A percentile compares a stretch with the other conserved stretches of the same genome.
Evolutionary conservation across 2,797 vertebrate genomes (phyloP).

Genomic region (Cyprinella venusta): DNA sequence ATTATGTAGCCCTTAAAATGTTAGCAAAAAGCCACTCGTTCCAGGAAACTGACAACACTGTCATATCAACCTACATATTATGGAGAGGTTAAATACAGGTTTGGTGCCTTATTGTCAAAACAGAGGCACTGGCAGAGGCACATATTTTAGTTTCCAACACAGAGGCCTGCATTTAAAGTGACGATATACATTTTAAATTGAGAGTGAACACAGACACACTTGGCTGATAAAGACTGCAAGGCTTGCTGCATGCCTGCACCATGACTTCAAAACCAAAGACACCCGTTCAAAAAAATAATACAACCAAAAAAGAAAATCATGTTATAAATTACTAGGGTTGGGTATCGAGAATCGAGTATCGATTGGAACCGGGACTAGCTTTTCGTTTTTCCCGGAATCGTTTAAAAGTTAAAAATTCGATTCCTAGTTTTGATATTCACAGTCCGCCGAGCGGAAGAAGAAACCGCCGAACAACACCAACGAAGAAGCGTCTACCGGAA

Average conservation of each 20-base stretch:
- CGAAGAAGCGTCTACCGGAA: no score
- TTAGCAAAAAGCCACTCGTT: background rate
- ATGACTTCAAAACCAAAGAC: constrained; percentile 6
- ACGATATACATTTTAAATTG: constrained; percentile 58
- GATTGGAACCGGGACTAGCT: no score
- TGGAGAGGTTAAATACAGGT: constrained; percentile 43
- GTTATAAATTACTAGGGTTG: background rate
- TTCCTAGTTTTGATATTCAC: no score
- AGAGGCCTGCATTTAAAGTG: constrained; percentile 40
- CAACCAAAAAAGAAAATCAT: background rate
- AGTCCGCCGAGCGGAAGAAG: no score
- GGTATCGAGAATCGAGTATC: no score
- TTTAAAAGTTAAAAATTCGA: no score
- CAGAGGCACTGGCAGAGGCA: constrained; percentile 56
- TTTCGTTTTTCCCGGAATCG: no score
- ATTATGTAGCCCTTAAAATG: background rate
- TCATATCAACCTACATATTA: background rate
- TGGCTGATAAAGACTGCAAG: background rate
- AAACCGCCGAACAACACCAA: no score
- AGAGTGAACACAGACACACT: constrained; percentile 6
- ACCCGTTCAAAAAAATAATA: background rate
- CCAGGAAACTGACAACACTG: background rate
- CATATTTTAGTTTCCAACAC: constrained; percentile 65
- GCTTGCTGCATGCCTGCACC: background rate
- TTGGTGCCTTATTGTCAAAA: constrained; percentile 62